Base-by-base conservation (phyloP, 92 coral and sea anemone species). In the Palythoa grandis region DNA sequence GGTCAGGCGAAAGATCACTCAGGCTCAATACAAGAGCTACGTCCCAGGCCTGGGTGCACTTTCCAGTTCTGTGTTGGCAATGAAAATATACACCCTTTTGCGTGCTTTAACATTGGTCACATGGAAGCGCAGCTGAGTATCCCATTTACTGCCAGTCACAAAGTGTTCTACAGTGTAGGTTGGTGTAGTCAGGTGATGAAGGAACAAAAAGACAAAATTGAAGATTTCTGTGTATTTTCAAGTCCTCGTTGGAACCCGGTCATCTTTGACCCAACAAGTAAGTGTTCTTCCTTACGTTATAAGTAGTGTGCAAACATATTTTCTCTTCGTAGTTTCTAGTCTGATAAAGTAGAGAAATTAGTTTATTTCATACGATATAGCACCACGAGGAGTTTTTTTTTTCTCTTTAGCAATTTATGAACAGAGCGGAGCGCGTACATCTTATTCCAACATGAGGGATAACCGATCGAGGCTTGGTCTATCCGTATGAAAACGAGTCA, bases 51-150 rank as follows among this genome's bases (percentile, higher is more conserved):
- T 12, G 67, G 23, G 0, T 77, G 82, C 38, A 29, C 70, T 15
- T 77, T 77, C 60, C 82, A 57, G 25, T 77, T 77, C 38, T 77
- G 82, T 29, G 24, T 77, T 12, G 56, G 82, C 11, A 57, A 77
- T 37, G 70, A 77, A 22, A 39, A 9, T 15, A 56, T 56, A 47
- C 16, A 77, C 39, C 0, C 19, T 10, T 77, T 63, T 2, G 82
- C 52, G 1, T 77, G 82, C 35, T 56, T 63, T 2, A 16, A 14
- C 70, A 77, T 77, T 9, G 82, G 70, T 7, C 70, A 77, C 48
- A 25, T 13, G 47, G 82, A 67, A 0, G 48, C 82, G 67, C 82
- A 37, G 23, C 82, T 77, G 14, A 60, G 82, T 67, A 77, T 77
- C 29, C 70, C 82, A 19, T 77, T 56, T 16, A 25, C 43, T 57